Evolutionary conservation across 2,113 vertebrate genomes (phyloP).

Genomic region (Camarhynchus parvulus): DNA sequence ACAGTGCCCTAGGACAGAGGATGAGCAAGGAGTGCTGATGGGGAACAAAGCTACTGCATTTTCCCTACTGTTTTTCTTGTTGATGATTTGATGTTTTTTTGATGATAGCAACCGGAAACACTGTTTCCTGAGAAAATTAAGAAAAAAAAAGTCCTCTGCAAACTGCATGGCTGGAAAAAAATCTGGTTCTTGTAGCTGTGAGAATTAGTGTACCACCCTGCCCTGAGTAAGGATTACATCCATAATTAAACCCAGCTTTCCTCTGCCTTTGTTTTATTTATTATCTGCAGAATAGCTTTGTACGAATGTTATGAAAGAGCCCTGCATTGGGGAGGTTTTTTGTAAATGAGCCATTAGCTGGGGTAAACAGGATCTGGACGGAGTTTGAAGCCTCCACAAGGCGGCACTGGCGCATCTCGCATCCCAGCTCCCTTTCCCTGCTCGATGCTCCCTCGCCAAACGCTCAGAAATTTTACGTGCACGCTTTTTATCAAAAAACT

Average conservation of each 20-base stretch:
- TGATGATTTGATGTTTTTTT: background rate
- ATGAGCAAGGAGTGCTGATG: background rate
- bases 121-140: background rate
- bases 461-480: conserved; percentile 74
- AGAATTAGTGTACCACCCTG: background rate
- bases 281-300: conserved; percentile 4
- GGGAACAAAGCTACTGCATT: conserved; percentile 33
- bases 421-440: conserved; percentile 46
- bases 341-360: background rate
- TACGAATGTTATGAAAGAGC: background rate
- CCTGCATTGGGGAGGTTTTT: conserved; percentile 8
- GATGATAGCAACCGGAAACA: background rate
- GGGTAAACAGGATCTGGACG: background rate
- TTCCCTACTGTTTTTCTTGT: conserved; percentile 11
- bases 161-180: background rate
- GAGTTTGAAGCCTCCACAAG: conserved; percentile 82
- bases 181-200: background rate
- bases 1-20: conserved; percentile 33
- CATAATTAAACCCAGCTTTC: background rate
- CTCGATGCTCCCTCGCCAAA: conserved; percentile 29
- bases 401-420: conserved; percentile 94
- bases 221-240: background rate
- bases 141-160: background rate
- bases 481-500: conserved; percentile 73
- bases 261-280: conserved; percentile 35